Percentiles rank a stretch among this genome's conserved stretches.
Evolutionary conservation across 2,113 vertebrate genomes (phyloP).

Genomic region (Muntiacus reevesi): DNA sequence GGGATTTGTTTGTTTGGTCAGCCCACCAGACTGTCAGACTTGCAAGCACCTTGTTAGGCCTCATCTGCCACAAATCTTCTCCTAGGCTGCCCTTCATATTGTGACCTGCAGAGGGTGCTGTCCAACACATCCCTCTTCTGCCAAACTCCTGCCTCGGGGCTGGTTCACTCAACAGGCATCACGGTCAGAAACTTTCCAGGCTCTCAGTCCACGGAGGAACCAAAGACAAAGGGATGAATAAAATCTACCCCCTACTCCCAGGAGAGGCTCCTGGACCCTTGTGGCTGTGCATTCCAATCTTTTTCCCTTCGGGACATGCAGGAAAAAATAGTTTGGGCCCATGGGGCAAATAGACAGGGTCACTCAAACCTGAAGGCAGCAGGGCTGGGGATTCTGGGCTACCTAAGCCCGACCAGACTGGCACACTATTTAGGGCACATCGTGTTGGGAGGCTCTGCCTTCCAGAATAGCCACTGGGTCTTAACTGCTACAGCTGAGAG

Average conservation of each 20-base stretch:
- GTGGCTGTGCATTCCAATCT: background rate
- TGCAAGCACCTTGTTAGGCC: background rate
- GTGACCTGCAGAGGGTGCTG: background rate
- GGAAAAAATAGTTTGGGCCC: background rate
- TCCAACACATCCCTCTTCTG: background rate
- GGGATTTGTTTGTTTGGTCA: background rate
- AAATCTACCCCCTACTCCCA: background rate
- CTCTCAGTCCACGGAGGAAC: background rate
- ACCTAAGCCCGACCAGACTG: background rate
- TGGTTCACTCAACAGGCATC: background rate
- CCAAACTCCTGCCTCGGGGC: background rate
- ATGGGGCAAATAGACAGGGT: background rate
- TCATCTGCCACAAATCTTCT: background rate
- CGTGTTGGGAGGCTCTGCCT: background rate
- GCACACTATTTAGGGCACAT: background rate
- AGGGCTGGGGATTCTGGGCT: background rate
- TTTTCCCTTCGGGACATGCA: background rate
- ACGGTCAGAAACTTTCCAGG: background rate
- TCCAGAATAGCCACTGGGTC: background rate
- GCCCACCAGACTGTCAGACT: background rate
- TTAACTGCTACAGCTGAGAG: background rate
- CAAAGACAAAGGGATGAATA: background rate
- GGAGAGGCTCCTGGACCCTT: background rate
- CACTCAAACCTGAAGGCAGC: background rate
- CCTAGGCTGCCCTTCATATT: background rate